Percentiles rank a stretch among this genome's conserved stretches.
phyloP scores from a whole-genome alignment of 2,113 vertebrate species.

The Pteruthius melanotis region DNA sequence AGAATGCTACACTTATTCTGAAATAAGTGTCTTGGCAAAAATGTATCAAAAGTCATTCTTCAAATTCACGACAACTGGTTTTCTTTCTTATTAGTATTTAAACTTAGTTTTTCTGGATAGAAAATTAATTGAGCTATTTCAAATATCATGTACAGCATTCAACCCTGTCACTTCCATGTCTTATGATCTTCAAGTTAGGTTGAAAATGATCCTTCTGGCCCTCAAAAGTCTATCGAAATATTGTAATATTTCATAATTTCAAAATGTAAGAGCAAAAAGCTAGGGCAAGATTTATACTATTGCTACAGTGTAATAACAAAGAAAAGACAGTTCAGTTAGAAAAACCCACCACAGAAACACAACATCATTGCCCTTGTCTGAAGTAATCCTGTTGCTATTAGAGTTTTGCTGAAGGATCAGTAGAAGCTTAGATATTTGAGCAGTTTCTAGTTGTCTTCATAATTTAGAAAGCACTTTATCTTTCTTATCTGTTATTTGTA shows the following conservation, averaged over 20 bases:
- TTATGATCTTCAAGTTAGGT: not conserved
- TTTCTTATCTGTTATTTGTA: not conserved
- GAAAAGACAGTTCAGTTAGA: not conserved
- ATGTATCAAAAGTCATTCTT: not conserved
- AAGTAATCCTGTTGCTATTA: not conserved
- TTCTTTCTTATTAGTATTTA: not conserved
- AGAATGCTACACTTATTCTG: not conserved
- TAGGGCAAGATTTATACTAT: not conserved
- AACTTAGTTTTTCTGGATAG: not conserved
- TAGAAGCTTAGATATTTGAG: not conserved
- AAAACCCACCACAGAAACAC: not conserved
- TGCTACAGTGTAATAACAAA: not conserved
- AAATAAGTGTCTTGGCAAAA: not conserved
- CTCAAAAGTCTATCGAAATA: not conserved
- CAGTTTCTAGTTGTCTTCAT: not conserved
- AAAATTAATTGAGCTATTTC: not conserved
- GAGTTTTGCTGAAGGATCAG: not conserved
- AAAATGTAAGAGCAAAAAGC: not conserved
- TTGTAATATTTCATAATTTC: not conserved
- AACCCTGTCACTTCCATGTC: not conserved
- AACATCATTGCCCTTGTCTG: not conserved
- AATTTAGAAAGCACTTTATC: not conserved
- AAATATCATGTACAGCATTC: not conserved
- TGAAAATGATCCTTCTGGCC: not conserved
- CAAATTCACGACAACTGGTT: not conserved